Conservation (phyloP, 2,888 invertebrate species). For the Drosophila antonietae region DNA sequence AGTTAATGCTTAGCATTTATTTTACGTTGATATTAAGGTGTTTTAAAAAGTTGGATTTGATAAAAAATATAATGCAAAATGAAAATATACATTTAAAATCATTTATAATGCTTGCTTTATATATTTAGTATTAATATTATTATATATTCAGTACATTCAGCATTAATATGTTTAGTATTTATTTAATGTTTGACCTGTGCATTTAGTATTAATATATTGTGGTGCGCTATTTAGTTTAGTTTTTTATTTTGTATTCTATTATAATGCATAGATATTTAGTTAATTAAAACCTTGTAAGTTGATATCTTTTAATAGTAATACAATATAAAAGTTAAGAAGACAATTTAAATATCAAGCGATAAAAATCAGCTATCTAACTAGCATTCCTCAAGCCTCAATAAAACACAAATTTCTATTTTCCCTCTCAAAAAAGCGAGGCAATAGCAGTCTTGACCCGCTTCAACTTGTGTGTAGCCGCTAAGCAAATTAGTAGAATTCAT, state of each 20-base stretch:
- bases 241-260: neutral
- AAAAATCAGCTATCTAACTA: constrained; percentile 7
- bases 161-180: too few relatives aligned
- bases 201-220: neutral
- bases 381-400: constrained; percentile 42
- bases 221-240: neutral
- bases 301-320: neutral
- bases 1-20: too few relatives aligned
- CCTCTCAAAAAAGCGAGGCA: constrained; percentile 26
- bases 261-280: neutral
- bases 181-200: too few relatives aligned
- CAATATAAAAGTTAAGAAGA: neutral
- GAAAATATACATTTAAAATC: too few relatives aligned
- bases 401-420: constrained; percentile 62
- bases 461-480: constrained; percentile 52
- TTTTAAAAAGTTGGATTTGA: too few relatives aligned
- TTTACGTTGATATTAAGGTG: too few relatives aligned
- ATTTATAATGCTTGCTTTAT: too few relatives aligned
- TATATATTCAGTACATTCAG: too few relatives aligned
- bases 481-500: constrained; percentile 70
- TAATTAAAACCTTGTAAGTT: neutral
- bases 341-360: neutral
- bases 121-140: too few relatives aligned
- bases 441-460: constrained; percentile 64
- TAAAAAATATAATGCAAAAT: too few relatives aligned